These are phyloP conservation scores for Anastrepha ludens DNA, from an alignment of 1,140 invertebrate species.

Conservation along the genomic window DNA sequence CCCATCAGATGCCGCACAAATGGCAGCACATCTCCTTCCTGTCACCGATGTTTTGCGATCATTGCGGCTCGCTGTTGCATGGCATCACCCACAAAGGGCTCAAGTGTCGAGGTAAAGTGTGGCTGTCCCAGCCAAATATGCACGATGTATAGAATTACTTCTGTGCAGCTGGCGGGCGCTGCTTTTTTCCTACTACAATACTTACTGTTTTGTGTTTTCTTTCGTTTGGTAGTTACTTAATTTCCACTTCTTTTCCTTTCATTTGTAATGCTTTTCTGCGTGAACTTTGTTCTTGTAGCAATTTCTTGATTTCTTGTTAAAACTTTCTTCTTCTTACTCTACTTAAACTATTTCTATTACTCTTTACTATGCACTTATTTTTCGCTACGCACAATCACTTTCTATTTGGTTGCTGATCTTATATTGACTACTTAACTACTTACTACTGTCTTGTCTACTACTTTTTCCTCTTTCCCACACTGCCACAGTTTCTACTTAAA, in stretches of 20 bases:
- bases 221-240: neutral
- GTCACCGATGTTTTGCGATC: constrained; percentile 89
- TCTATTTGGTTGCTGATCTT: neutral
- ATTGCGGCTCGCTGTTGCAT: constrained; percentile 87
- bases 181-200: neutral
- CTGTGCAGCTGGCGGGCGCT: neutral
- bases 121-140: no score
- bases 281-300: neutral
- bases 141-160: neutral
- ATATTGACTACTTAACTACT: neutral
- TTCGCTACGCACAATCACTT: neutral
- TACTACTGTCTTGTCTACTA: no score
- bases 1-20: constrained; percentile 79
- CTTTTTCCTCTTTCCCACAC: neutral
- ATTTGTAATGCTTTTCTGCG: neutral
- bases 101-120: constrained; percentile 92
- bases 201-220: neutral
- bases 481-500: neutral
- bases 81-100: constrained; percentile 95
- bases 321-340: neutral
- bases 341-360: neutral
- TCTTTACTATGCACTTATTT: neutral
- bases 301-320: neutral
- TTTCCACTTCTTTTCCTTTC: neutral
- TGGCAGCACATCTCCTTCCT: constrained; percentile 87